Base-by-base conservation (phyloP, 2,888 invertebrate species). In the Scrobipalpa atriplicella region DNA sequence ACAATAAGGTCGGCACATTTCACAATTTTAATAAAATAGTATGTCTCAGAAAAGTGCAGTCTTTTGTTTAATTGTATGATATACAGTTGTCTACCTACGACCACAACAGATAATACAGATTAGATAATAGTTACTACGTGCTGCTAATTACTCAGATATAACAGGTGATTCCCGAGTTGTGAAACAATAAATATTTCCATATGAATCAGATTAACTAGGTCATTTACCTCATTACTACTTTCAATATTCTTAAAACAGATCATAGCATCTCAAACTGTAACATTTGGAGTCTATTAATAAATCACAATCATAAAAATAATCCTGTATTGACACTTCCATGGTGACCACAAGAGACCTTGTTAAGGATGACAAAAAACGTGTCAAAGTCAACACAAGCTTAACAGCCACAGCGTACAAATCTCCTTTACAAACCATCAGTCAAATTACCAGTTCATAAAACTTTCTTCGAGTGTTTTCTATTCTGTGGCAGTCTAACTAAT, bases 331-430 rank as follows among this genome's bases (percentile, higher is more conserved):
- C 90, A 85, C 76, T 87, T 89, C 87, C 87, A 86, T 84, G 84
- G 77, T 82, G 75, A 73, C 80, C 78, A 89, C 89, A 88, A 90
- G 88, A 80, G 79, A 82, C 79, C 85, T 90, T 86, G 90, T 91
- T 91, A 89, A 83, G 79, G 77, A 76, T 70, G 79, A 84, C 83
- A 87, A 89, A 88, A 90, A 90, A 89, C 81, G 82, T 89, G 90
- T 88, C 86, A 90, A 83, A 82, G 83, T 85, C 87, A 89, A 90
- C 78, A 86, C 29, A 54, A 66, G 56, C 36, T 51, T 21, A 6
- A 47, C 9, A 62, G n/a, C 51, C 63, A 52, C 63, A 63, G 63
- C 3, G 38, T 63, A 51, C 13, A 63, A 51, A 29, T 21, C 0
- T 63, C 51, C 19, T 21, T n/a, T 36, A 51, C 8, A 16, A 16